These are phyloP conservation scores for Marronus borbonicus DNA, from an alignment of 2,888 invertebrate genomes.

Conservation along the genomic window DNA sequence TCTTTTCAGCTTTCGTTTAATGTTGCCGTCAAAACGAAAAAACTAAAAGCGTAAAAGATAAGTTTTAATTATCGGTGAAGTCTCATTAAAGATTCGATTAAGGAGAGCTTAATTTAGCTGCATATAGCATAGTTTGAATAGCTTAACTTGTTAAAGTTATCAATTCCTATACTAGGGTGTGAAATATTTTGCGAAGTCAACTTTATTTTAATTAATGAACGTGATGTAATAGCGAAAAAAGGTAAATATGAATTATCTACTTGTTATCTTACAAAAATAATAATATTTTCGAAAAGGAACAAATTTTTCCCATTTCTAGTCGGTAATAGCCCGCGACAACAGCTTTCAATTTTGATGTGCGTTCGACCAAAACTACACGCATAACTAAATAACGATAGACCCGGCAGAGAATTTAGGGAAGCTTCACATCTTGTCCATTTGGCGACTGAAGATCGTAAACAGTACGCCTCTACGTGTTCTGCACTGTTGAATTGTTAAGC, in stretches of 20 bases:
- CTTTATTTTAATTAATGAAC: neutral
- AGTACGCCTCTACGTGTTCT: slow-evolving; percentile 80
- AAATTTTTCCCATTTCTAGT: neutral
- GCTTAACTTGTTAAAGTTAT: neutral
- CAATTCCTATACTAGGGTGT: neutral
- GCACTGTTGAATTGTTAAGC: slow-evolving; percentile 65
- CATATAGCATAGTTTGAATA: neutral
- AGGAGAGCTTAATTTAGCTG: neutral
- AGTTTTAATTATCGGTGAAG: slow-evolving; percentile 7
- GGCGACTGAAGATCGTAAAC: neutral
- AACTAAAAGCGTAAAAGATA: neutral
- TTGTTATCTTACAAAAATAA: too few relatives aligned
- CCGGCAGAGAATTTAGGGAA: neutral
- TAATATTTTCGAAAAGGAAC: too few relatives aligned
- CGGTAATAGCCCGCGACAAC: neutral
- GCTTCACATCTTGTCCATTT: neutral
- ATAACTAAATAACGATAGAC: neutral
- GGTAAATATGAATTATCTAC: too few relatives aligned
- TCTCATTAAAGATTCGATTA: neutral
- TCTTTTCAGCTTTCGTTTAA: neutral
- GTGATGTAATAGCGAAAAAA: too few relatives aligned
- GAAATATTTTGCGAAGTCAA: neutral
- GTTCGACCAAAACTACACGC: neutral
- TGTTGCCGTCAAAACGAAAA: too few relatives aligned
- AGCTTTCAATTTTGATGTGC: neutral